These are phyloP conservation scores for Ichneumoninae sp. DNA, from an alignment of 2,888 invertebrate genomes.

Conservation along the genomic window DNA sequence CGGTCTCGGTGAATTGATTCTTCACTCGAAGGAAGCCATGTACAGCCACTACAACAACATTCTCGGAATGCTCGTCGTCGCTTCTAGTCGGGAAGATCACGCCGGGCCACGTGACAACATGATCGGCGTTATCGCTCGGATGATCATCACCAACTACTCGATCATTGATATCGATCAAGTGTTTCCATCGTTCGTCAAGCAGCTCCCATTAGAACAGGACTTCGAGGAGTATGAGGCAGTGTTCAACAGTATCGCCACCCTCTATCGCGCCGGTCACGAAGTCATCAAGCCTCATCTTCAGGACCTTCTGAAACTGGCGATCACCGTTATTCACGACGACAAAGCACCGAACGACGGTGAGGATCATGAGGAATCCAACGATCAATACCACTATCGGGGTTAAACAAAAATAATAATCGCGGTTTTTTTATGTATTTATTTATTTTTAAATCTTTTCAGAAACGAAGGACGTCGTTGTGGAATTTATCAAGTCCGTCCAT, in stretches of 20 bases:
- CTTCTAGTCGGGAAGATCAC: slow-evolving; percentile 88
- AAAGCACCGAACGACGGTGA: slow-evolving; percentile 86
- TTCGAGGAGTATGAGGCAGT: slow-evolving; percentile 90
- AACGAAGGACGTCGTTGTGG: slow-evolving; percentile 84
- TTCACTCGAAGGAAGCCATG: slow-evolving; percentile 88
- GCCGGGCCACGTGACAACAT: slow-evolving; percentile 90
- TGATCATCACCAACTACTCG: slow-evolving; percentile 88
- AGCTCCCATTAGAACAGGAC: slow-evolving; percentile 90
- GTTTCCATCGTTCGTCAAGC: slow-evolving; percentile 89
- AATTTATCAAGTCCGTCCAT: slow-evolving; percentile 86
- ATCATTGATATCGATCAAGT: slow-evolving; percentile 90
- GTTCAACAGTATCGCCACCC: slow-evolving; percentile 87
- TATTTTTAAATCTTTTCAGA: slow-evolving; percentile 82
- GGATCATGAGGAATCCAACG: background rate
- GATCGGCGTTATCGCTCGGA: slow-evolving; percentile 90
- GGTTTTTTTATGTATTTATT: slow-evolving; percentile 5
- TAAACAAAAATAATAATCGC: background rate
- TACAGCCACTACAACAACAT: slow-evolving; percentile 88
- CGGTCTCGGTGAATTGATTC: slow-evolving; percentile 90
- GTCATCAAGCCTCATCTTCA: slow-evolving; percentile 85
- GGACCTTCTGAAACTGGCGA: slow-evolving; percentile 86
- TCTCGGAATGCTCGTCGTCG: slow-evolving; percentile 88
- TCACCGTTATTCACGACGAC: slow-evolving; percentile 86
- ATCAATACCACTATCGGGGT: slow-evolving; percentile 1
- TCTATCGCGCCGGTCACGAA: slow-evolving; percentile 88